Percentiles rank a stretch among this genome's conserved stretches.
These are phyloP conservation scores for Cryptoprocta ferox DNA, from an alignment of 2,797 vertebrate species.

Conservation along the genomic window DNA sequence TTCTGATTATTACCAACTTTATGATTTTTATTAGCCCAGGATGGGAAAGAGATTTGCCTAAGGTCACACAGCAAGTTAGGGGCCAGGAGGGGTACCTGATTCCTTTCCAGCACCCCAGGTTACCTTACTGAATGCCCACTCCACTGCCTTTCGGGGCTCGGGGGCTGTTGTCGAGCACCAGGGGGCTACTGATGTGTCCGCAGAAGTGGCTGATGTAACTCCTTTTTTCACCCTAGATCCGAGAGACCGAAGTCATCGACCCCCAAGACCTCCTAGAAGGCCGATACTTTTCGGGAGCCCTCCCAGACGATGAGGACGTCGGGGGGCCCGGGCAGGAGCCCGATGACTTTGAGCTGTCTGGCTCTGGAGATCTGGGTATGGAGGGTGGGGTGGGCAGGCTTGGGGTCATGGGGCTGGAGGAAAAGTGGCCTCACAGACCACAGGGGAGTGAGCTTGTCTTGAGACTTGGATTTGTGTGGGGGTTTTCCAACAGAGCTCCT, in stretches of 20 bases:
- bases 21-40: conserved; percentile 26
- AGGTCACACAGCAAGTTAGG: not conserved
- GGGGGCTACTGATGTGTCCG: not conserved
- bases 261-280: conserved; percentile 85
- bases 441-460: not conserved
- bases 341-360: conserved; percentile 87
- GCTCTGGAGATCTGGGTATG: conserved; percentile 91
- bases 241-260: conserved; percentile 96
- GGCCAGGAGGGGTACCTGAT: not conserved
- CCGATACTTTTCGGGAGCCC: conserved; percentile 89
- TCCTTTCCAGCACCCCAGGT: not conserved
- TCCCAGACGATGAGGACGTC: conserved; percentile 87
- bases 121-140: not conserved
- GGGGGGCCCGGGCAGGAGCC: conserved; percentile 75
- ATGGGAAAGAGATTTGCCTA: not conserved
- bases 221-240: conserved; percentile 87
- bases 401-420: not conserved
- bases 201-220: not conserved
- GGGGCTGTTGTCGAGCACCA: not conserved
- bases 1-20: not conserved
- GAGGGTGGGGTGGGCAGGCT: not conserved
- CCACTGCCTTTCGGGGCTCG: not conserved
- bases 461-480: not conserved
- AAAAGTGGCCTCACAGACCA: not conserved
- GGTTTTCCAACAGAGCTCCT: not conserved